Percentiles rank a stretch among this genome's conserved stretches.
These are phyloP conservation scores for Phylloscopus trochiloides DNA, from an alignment of 2,113 vertebrate genomes.

Conservation along the genomic window DNA sequence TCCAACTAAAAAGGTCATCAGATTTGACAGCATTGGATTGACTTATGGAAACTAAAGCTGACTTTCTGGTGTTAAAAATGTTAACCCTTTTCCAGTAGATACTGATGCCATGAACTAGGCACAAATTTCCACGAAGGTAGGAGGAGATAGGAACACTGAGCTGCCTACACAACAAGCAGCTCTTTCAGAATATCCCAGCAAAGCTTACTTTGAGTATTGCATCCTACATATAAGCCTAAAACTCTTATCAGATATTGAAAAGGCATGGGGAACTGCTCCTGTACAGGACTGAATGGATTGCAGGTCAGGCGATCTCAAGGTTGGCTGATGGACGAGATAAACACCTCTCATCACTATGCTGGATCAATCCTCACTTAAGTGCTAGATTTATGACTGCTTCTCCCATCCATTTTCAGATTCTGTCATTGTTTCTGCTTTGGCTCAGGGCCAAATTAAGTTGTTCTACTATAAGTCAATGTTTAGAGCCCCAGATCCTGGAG, in stretches of 20 bases:
- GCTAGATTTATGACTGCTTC: conserved; percentile 28
- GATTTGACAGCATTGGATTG: background rate
- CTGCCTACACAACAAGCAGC: background rate
- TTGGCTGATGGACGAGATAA: conserved; percentile 10
- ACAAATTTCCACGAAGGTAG: background rate
- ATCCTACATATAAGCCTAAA: background rate
- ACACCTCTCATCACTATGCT: background rate
- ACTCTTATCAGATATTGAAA: background rate
- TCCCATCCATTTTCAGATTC: background rate
- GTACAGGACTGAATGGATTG: background rate
- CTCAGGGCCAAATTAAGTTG: background rate
- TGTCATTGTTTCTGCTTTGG: background rate
- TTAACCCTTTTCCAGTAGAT: background rate
- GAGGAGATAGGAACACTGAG: background rate
- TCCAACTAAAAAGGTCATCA: background rate
- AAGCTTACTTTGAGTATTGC: background rate
- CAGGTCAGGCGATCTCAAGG: background rate
- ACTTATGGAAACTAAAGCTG: background rate
- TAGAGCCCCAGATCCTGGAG: background rate
- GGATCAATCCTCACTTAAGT: conserved; percentile 26
- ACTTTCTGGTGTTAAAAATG: background rate
- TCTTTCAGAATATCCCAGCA: background rate
- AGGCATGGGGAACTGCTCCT: background rate
- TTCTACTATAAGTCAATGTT: conserved; percentile 16
- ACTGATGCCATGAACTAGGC: background rate